Evolutionary conservation across 2,113 vertebrate genomes (phyloP).

Genomic region (Pongo abelii): DNA sequence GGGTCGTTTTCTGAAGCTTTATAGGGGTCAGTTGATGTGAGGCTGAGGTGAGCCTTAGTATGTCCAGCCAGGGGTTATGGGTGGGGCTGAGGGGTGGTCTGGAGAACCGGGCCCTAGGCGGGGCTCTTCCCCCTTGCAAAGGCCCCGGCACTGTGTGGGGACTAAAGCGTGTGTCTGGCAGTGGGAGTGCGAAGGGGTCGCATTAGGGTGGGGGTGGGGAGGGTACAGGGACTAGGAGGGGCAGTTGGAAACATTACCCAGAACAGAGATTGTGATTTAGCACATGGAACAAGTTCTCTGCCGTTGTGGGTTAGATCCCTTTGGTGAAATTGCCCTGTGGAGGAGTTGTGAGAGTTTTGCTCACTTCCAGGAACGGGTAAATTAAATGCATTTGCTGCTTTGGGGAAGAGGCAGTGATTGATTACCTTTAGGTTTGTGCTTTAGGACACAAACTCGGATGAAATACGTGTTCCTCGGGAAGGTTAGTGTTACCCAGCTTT

Average conservation of each 20-base stretch:
- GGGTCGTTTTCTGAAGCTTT: background rate
- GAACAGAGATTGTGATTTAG: background rate
- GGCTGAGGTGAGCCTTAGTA: background rate
- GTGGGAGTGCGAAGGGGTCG: background rate
- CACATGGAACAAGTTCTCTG: background rate
- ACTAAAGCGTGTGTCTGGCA: background rate
- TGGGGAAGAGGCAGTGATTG: background rate
- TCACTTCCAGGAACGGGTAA: background rate
- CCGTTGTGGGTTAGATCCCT: background rate
- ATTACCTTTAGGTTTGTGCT: background rate
- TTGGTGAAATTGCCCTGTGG: background rate
- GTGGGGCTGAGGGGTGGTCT: background rate
- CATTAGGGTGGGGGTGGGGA: background rate
- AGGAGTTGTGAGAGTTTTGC: background rate
- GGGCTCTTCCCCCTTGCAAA: background rate
- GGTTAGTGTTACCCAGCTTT: slow-evolving; percentile 48
- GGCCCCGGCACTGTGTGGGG: background rate
- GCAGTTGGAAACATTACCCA: background rate
- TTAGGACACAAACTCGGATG: background rate
- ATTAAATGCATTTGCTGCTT: background rate
- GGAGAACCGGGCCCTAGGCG: background rate
- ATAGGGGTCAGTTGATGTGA: background rate
- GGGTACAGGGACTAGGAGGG: background rate
- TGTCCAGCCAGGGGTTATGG: background rate
- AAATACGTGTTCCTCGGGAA: background rate